Evolutionary conservation across 2,113 vertebrate genomes (phyloP).

Genomic region (Marmota flaviventris): DNA sequence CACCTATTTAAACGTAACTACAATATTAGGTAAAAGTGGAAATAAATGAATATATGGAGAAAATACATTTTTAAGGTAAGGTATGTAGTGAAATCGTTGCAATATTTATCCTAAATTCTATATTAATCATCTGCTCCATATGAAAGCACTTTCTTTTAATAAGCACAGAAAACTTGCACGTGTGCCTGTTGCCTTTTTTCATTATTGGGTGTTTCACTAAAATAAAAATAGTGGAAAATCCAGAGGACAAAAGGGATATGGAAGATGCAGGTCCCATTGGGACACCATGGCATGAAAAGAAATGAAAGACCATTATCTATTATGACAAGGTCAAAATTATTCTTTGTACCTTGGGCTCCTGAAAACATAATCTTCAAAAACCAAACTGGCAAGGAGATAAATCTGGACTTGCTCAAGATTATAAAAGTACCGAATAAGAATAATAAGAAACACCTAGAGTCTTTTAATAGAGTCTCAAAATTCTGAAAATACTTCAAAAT

Average conservation of each 20-base stretch:
- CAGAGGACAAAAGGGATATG: background rate
- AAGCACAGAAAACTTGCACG: background rate
- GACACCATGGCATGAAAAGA: background rate
- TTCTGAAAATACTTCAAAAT: conserved; percentile 57
- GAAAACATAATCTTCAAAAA: background rate
- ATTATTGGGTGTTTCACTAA: background rate
- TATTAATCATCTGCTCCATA: background rate
- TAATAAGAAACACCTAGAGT: background rate
- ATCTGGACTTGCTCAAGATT: background rate
- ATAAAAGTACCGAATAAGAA: background rate
- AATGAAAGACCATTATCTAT: background rate
- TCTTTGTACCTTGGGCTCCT: background rate
- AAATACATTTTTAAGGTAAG: background rate
- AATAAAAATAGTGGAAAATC: background rate
- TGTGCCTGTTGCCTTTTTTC: background rate
- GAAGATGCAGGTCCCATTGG: background rate
- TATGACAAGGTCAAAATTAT: background rate
- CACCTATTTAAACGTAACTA: background rate
- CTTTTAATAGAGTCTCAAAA: conserved; percentile 26
- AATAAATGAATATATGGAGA: background rate
- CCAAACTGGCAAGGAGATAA: background rate
- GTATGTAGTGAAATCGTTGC: background rate
- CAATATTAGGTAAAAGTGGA: conserved; percentile 17
- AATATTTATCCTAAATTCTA: background rate
- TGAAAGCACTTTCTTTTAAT: conserved; percentile 21